A percentile compares a stretch with the other conserved stretches of the same genome.
Conservation (phyloP, 2,113 vertebrate genomes). For the Syrrhaptes paradoxus region DNA sequence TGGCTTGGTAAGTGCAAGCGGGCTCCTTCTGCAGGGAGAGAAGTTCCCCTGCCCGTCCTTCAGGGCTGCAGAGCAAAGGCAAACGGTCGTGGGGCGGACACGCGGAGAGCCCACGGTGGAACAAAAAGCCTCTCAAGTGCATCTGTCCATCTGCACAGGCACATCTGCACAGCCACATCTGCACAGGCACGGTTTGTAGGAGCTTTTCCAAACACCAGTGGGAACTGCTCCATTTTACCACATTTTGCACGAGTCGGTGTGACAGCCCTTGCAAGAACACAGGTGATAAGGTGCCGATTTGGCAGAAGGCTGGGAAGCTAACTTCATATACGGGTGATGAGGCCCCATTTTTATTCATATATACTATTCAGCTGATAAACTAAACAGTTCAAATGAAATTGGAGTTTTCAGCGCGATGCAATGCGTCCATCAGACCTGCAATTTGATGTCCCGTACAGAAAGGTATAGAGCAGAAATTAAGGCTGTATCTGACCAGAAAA, state of each 20-base stretch:
- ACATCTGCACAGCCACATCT: background rate
- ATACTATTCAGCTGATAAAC: background rate
- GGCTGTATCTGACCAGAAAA: background rate
- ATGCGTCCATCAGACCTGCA: background rate
- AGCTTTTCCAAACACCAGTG: background rate
- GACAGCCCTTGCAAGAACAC: background rate
- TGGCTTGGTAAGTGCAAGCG: background rate
- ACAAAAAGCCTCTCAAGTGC: background rate
- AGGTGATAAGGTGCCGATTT: background rate
- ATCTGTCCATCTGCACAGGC: background rate
- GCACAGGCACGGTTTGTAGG: background rate
- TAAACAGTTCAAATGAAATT: background rate
- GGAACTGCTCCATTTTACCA: background rate
- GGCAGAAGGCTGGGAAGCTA: background rate
- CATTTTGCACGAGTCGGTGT: background rate
- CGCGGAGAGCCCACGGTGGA: background rate
- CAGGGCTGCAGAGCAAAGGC: background rate
- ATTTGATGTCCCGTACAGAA: background rate
- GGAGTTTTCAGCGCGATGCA: background rate
- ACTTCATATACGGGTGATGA: background rate
- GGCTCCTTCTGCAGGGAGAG: background rate
- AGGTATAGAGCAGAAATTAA: conserved; percentile 4
- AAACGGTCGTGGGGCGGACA: fast-evolving
- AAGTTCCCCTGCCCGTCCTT: background rate
- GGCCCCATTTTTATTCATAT: background rate